These are phyloP conservation scores for Lepidocyrtoides sp. DNA, from an alignment of 2,888 invertebrate genomes.

Conservation along the genomic window DNA sequence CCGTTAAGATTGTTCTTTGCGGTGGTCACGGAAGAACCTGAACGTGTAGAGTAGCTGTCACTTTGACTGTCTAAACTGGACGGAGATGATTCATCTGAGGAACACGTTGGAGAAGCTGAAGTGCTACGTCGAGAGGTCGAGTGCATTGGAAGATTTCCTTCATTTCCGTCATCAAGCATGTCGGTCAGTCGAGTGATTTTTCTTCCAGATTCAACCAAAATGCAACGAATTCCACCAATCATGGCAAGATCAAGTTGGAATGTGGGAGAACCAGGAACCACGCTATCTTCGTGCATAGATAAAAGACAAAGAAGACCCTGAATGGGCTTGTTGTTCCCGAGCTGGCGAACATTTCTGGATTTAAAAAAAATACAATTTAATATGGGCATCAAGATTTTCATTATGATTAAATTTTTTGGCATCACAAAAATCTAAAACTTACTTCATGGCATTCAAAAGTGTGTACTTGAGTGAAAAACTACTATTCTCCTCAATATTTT, in stretches of 20 bases:
- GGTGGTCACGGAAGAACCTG: conserved; percentile 13
- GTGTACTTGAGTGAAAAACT: conserved; percentile 95
- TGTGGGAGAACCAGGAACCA: conserved; percentile 77
- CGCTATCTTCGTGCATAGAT: conserved; percentile 80
- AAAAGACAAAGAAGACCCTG: conserved; percentile 84
- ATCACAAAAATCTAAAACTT: too few species aligned
- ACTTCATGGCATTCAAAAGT: conserved; percentile 92
- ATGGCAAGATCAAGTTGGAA: conserved; percentile 84
- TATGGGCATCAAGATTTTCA: not conserved
- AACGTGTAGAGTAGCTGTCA: conserved; percentile 72
- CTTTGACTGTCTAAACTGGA: conserved; percentile 73
- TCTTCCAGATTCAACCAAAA: conserved; percentile 83
- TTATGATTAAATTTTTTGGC: too few species aligned
- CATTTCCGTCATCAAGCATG: conserved; percentile 75
- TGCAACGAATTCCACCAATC: conserved; percentile 84
- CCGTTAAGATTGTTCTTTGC: conserved; percentile 76
- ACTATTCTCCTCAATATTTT: conserved; percentile 93
- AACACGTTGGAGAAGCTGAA: conserved; percentile 41
- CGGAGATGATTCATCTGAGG: conserved; percentile 71
- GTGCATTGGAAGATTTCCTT: conserved; percentile 43
- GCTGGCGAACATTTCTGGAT: conserved; percentile 83
- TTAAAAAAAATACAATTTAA: not conserved
- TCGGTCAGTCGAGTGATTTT: conserved; percentile 83
- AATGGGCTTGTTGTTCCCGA: conserved; percentile 83
- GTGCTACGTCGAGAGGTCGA: not conserved